These are phyloP conservation scores for Ctena decussata DNA, from an alignment of 2,888 invertebrate species.

Conservation along the genomic window DNA sequence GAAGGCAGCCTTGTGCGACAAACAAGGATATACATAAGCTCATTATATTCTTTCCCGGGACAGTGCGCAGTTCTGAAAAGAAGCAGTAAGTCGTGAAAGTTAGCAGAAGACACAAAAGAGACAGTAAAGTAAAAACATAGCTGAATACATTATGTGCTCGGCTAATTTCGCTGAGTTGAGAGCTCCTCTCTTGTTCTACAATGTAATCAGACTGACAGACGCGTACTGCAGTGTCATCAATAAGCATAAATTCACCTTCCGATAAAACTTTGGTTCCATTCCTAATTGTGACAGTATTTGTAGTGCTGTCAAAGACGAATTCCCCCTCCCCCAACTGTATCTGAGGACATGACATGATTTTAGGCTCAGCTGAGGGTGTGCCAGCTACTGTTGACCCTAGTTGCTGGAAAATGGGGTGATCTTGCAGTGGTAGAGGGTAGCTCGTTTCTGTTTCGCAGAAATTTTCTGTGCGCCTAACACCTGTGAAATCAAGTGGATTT, in stretches of 20 bases:
- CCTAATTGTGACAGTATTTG: not conserved
- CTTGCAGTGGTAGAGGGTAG: not conserved
- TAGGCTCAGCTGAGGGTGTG: not conserved
- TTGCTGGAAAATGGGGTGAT: not conserved
- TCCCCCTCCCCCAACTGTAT: not conserved
- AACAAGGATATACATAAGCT: slow-evolving; percentile 52
- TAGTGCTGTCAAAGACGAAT: slow-evolving; percentile 11
- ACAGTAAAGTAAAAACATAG: slow-evolving; percentile 42
- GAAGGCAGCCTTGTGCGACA: slow-evolving; percentile 51
- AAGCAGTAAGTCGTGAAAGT: slow-evolving; percentile 62
- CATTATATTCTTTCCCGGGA: slow-evolving; percentile 68
- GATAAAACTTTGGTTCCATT: not conserved
- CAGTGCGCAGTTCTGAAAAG: slow-evolving; percentile 52
- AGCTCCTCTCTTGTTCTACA: not conserved
- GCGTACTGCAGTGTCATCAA: not conserved
- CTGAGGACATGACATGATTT: slow-evolving; percentile 8
- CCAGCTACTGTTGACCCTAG: not conserved
- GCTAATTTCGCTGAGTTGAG: not conserved
- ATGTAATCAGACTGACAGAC: slow-evolving; percentile 10
- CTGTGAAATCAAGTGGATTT: no score
- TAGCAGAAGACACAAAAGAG: slow-evolving; percentile 46
- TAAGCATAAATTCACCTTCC: not conserved
- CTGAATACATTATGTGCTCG: slow-evolving; percentile 21
- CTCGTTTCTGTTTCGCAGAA: not conserved
- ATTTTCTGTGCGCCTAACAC: no score